A percentile compares a stretch with the other conserved stretches of the same genome.
Conservation (phyloP, 2,113 vertebrate species). For the Narcine bancroftii region DNA sequence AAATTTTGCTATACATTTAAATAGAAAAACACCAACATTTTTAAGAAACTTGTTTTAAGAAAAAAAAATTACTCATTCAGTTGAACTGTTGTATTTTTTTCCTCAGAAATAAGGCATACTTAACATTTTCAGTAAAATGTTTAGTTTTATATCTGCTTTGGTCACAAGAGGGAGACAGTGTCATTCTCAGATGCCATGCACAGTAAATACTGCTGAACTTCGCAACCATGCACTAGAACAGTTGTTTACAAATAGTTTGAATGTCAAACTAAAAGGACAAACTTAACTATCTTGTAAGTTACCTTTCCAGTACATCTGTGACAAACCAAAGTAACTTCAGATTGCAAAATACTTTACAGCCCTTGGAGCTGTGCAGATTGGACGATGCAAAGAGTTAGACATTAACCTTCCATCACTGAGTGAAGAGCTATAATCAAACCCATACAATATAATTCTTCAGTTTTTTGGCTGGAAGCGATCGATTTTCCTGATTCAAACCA, state of each 20-base stretch:
- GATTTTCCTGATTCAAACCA: neutral
- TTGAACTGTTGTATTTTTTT: neutral
- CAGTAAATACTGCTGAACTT: neutral
- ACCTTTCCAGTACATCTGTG: neutral
- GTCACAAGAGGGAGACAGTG: slow-evolving; percentile 27
- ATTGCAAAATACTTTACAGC: neutral
- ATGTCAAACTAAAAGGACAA: neutral
- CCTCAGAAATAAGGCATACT: neutral
- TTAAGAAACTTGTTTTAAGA: neutral
- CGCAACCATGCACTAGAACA: neutral
- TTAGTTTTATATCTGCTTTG: neutral
- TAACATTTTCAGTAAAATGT: neutral
- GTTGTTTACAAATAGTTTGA: neutral
- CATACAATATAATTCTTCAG: neutral
- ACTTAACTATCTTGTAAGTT: neutral
- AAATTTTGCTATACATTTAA: neutral
- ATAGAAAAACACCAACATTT: neutral
- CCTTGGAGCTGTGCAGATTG: neutral
- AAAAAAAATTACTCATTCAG: neutral
- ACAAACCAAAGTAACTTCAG: neutral
- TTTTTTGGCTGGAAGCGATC: neutral
- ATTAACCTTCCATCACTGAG: neutral
- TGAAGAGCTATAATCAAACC: neutral
- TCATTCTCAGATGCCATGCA: neutral
- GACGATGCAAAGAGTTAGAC: neutral